Evolutionary conservation across 2,113 vertebrate genomes (phyloP), one percentile per base, ranked within the genome.

Genomic region (Eptatretus burgeri): DNA sequence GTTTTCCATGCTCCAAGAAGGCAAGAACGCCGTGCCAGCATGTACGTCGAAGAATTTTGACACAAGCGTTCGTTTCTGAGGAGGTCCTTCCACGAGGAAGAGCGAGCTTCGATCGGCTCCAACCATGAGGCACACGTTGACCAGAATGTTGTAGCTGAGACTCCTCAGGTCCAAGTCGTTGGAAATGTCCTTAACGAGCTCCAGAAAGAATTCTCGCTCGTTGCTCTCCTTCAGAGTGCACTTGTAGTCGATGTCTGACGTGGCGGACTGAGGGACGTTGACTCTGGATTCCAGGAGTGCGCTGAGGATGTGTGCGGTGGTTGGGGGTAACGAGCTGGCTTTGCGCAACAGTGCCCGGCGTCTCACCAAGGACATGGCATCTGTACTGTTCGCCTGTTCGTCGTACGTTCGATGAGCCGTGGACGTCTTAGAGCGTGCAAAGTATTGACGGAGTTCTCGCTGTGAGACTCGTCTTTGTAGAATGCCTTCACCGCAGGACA

Each of bases 21-120:
- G 86, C 51, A 95, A 74, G 66, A 93, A 72, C 1, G 87, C 81
- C 65, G 84, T 93, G 12, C 91, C 88, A 7, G 83, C 85, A 56
- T 94, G 89, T 67, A 95, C 85, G 68, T 98, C 91, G 68, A 95
- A 95, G 76, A 93, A 84, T 72, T 93, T 98, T 66, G 91, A 95
- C 67, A 95, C 82, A 10, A 95, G 74, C 27, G 79, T 91, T 75
- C 93, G 85, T 75, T 95, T 94, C 73, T 81, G 84, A 53, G 79
- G 72, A 1, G 80, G 74, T 3, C 83, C 83, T 68, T 95, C 87
- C 69, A 95, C 91, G 17, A 98, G 70, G 68, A 95, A 98, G 56
- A 98, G 73, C 53, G 87, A 98, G 69, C 87, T 82, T 27, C 91
- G 79, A 74, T 91, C 86, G 14, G 91, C 89, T 17, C 94, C 85